These are phyloP conservation scores for Daphoenositta chrysoptera DNA, from an alignment of 2,113 vertebrate genomes.

Conservation along the genomic window DNA sequence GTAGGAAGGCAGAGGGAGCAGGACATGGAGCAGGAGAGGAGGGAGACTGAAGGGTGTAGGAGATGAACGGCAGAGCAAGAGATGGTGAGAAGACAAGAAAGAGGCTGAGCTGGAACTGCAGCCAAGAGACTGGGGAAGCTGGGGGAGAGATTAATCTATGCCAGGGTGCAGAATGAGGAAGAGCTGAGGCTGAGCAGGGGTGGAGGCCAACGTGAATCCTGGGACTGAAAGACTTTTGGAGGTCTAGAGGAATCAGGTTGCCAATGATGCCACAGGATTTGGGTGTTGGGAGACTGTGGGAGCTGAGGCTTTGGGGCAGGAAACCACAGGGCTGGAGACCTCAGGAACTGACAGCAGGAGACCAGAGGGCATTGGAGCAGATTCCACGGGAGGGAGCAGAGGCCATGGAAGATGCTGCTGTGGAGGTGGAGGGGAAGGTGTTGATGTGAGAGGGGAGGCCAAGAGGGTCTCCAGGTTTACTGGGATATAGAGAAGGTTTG, in stretches of 20 bases:
- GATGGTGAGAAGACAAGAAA: background rate
- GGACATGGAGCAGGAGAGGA: background rate
- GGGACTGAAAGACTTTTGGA: background rate
- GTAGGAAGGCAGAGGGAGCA: background rate
- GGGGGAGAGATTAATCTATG: rapidly evolving
- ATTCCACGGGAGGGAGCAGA: background rate
- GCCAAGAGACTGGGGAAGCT: rapidly evolving
- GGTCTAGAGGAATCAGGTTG: background rate
- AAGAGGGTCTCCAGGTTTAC: background rate
- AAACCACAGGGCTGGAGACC: background rate
- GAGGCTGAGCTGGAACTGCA: background rate
- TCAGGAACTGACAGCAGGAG: background rate
- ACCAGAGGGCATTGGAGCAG: background rate
- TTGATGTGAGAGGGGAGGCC: background rate
- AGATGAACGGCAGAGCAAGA: background rate
- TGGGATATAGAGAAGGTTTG: background rate
- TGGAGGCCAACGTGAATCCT: background rate
- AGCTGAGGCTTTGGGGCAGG: background rate
- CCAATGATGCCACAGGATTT: background rate
- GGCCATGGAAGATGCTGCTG: background rate
- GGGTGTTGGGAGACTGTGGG: background rate
- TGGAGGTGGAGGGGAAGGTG: background rate
- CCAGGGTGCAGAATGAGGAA: background rate
- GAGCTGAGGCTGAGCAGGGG: rapidly evolving
- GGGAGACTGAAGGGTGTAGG: background rate